Conservation (phyloP, 2,888 invertebrate genomes). For the Oconnorella tubifera region DNA sequence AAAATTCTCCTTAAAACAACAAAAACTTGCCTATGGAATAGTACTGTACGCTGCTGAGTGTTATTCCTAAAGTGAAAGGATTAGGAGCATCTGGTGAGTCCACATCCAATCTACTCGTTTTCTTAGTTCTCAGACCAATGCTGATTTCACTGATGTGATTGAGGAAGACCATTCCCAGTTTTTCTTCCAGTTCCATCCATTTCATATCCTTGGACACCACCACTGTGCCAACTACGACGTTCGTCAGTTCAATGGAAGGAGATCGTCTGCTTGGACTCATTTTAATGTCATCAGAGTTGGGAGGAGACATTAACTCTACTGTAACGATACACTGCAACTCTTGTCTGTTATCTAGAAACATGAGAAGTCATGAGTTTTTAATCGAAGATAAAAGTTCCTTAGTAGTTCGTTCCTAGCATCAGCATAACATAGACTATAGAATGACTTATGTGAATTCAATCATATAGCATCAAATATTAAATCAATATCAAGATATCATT, state of each 20-base stretch:
- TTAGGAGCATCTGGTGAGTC: constrained; percentile 28
- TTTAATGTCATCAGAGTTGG: neutral
- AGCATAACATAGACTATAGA: no score
- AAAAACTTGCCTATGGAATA: constrained; percentile 34
- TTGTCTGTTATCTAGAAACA: constrained; percentile 14
- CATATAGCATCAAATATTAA: no score
- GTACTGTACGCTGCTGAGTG: constrained; percentile 40
- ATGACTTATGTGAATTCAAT: no score
- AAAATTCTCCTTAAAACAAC: no score
- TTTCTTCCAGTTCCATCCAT: constrained; percentile 44
- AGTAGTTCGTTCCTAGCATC: no score
- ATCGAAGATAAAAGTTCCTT: neutral
- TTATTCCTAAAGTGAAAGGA: constrained; percentile 41
- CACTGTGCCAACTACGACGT: constrained; percentile 37
- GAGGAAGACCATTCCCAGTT: constrained; percentile 37
- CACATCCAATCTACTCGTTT: constrained; percentile 40
- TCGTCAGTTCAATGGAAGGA: constrained; percentile 7
- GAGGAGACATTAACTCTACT: constrained; percentile 15
- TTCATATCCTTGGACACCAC: constrained; percentile 34
- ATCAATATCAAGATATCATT: no score
- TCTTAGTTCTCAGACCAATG: constrained; percentile 45
- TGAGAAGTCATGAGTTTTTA: neutral
- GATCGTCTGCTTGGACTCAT: neutral
- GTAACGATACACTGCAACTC: constrained; percentile 23
- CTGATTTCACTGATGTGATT: constrained; percentile 43